phyloP scores from a whole-genome alignment of 2,113 vertebrate species.

The Oenanthe melanoleuca region DNA sequence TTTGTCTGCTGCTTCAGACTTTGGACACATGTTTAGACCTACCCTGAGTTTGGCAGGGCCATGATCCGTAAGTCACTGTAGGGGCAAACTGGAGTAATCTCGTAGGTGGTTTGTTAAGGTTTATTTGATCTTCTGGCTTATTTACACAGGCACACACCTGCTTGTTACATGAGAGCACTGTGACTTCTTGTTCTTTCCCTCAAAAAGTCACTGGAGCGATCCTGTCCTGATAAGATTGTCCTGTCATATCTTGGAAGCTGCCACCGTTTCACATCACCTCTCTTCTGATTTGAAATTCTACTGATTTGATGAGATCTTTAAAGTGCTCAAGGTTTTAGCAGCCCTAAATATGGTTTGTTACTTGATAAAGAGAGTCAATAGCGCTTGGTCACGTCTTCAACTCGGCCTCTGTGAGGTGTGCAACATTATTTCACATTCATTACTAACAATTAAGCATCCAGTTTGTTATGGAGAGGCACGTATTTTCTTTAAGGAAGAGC shows the following conservation, averaged over 20 bases:
- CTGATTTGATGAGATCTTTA: conserved; percentile 16
- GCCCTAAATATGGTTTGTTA: conserved; percentile 8
- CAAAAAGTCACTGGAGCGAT: conserved; percentile 32
- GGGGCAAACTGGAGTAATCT: conserved; percentile 16
- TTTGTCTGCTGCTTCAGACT: background rate
- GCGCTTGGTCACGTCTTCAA: background rate
- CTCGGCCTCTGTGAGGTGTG: background rate
- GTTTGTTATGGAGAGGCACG: background rate
- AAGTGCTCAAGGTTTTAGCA: conserved; percentile 10
- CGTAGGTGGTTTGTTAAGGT: conserved; percentile 37
- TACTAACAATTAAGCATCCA: background rate
- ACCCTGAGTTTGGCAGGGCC: background rate
- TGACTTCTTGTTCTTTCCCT: background rate
- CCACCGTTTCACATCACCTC: background rate
- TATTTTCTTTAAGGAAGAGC: background rate
- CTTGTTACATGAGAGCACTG: conserved; percentile 10
- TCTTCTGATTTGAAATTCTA: conserved; percentile 2
- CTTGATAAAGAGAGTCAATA: background rate
- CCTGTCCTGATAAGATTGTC: background rate
- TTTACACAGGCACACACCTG: background rate
- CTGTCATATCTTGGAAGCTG: background rate
- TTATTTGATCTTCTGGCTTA: conserved; percentile 44
- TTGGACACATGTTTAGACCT: background rate
- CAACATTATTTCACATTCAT: background rate
- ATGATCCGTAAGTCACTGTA: background rate